A percentile compares a stretch with the other conserved stretches of the same genome.
These are phyloP conservation scores for Terrapene triunguis DNA, from an alignment of 2,113 vertebrate species.

Conservation along the genomic window DNA sequence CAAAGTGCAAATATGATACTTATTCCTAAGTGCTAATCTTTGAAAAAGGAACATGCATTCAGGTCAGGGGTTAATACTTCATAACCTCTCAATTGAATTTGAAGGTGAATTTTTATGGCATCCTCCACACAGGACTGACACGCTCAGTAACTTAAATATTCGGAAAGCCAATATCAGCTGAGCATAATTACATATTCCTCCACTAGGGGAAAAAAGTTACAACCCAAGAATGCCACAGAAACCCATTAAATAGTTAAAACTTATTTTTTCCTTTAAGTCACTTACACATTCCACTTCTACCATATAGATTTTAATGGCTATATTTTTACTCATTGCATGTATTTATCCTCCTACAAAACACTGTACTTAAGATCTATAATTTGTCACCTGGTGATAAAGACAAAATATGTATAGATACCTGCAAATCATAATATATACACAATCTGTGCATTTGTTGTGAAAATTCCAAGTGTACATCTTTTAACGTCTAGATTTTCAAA, in stretches of 20 bases:
- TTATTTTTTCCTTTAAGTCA: neutral
- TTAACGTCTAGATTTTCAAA: conserved; percentile 49
- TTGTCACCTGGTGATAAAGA: neutral
- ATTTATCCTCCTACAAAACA: conserved; percentile 49
- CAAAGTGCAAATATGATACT: neutral
- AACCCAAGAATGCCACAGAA: neutral
- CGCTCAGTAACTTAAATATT: neutral
- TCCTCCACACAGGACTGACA: neutral
- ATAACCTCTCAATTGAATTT: neutral
- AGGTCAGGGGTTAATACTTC: conserved; percentile 9
- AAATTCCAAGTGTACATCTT: conserved; percentile 41
- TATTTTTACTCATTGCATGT: conserved; percentile 6
- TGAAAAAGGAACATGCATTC: neutral
- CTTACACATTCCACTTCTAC: neutral
- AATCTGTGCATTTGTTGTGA: neutral
- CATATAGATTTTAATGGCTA: neutral
- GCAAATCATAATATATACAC: neutral
- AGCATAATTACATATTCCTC: neutral
- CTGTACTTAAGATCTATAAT: conserved; percentile 6
- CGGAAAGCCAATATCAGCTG: neutral
- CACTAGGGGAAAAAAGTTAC: neutral
- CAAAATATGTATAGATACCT: neutral
- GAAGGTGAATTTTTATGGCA: neutral
- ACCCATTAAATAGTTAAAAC: neutral
- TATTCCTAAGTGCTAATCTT: conserved; percentile 44